Conservation (phyloP, 2,888 invertebrate genomes). For the Helicoverpa assulta region DNA sequence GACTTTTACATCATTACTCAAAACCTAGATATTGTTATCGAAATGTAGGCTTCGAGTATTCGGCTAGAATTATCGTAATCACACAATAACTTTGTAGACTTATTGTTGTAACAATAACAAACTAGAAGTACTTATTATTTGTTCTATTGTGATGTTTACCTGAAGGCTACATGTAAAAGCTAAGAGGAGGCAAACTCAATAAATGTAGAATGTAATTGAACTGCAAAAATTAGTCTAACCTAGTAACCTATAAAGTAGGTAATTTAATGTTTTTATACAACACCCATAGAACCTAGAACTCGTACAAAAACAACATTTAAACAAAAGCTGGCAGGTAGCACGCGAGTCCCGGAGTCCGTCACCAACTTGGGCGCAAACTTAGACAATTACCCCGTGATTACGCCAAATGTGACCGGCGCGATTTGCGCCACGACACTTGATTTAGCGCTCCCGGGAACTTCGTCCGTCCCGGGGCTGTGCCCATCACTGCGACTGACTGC, state of each 20-base stretch:
- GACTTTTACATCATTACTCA: background rate
- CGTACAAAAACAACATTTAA: constrained; percentile 14
- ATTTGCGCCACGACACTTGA: constrained; percentile 57
- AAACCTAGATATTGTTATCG: background rate
- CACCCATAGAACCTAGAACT: too few relatives aligned
- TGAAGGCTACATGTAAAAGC: too few relatives aligned
- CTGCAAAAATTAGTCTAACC: too few relatives aligned
- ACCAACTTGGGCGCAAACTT: constrained; percentile 58
- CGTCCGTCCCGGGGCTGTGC: constrained; percentile 32
- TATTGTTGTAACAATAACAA: too few relatives aligned
- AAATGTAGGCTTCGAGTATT: background rate
- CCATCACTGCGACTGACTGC: constrained; percentile 45
- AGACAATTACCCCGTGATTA: constrained; percentile 64
- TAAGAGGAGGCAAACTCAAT: too few relatives aligned
- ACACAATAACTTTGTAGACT: too few relatives aligned
- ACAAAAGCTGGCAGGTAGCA: constrained; percentile 22
- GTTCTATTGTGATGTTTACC: too few relatives aligned
- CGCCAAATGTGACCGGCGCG: constrained; percentile 61
- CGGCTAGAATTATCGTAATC: background rate
- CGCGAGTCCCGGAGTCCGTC: constrained; percentile 44
- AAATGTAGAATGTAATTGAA: too few relatives aligned
- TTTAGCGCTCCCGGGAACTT: constrained; percentile 53
- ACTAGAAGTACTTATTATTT: too few relatives aligned
- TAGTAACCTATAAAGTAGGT: too few relatives aligned
- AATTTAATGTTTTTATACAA: too few relatives aligned